A percentile compares a stretch with the other conserved stretches of the same genome.
phyloP scores from a whole-genome alignment of 2,888 invertebrate species.

The Orthosia cruda region DNA sequence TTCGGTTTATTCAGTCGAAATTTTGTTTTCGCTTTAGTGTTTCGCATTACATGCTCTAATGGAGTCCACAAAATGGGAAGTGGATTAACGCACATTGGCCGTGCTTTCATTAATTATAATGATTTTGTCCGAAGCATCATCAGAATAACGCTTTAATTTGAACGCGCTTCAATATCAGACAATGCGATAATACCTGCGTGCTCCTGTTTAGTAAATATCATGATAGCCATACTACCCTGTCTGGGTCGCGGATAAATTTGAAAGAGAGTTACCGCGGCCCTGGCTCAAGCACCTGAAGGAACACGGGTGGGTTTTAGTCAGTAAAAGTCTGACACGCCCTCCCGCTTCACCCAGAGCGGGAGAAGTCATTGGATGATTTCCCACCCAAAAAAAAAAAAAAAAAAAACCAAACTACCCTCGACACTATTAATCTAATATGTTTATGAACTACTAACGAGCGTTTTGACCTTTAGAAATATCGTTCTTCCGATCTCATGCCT shows the following conservation, averaged over 20 bases:
- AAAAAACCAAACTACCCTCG: neutral
- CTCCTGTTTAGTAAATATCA: slow-evolving; percentile 27
- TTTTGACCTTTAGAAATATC: slow-evolving; percentile 6
- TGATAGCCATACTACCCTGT: slow-evolving; percentile 9
- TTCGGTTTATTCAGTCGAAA: slow-evolving; percentile 67
- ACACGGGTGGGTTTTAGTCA: too few relatives aligned
- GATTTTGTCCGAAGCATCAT: slow-evolving; percentile 72
- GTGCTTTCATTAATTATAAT: slow-evolving; percentile 74
- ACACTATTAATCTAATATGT: slow-evolving; percentile 10
- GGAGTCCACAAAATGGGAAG: slow-evolving; percentile 69
- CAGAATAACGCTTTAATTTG: slow-evolving; percentile 72
- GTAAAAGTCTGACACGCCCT: too few relatives aligned
- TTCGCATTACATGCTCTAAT: slow-evolving; percentile 71
- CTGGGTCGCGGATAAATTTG: too few relatives aligned
- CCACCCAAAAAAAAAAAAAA: too few relatives aligned
- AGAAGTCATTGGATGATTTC: too few relatives aligned
- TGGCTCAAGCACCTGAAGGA: too few relatives aligned
- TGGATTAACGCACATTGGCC: slow-evolving; percentile 67
- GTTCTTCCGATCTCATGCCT: slow-evolving; percentile 1
- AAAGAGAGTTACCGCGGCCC: too few relatives aligned
- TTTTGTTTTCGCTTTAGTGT: slow-evolving; percentile 69
- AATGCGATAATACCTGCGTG: slow-evolving; percentile 44
- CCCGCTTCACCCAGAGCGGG: too few relatives aligned
- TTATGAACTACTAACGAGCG: neutral
- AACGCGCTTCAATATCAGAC: slow-evolving; percentile 56